These are phyloP conservation scores for Pterocles gutturalis DNA, from an alignment of 2,113 vertebrate species.

Conservation along the genomic window DNA sequence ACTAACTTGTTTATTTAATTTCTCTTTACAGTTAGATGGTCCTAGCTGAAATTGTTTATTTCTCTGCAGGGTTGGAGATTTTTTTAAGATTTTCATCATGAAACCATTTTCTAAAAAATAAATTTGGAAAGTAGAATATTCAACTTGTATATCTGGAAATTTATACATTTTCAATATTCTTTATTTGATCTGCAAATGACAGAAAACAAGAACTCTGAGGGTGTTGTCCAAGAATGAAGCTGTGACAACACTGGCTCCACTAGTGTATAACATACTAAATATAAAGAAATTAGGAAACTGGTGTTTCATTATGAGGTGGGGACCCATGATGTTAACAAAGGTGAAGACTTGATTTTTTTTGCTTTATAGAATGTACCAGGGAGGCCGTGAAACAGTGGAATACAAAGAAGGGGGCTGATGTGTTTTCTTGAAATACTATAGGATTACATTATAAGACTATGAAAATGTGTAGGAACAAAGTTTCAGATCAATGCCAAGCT, in stretches of 20 bases:
- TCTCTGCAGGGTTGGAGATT: background rate
- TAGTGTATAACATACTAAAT: background rate
- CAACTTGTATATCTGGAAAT: background rate
- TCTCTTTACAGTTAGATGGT: background rate
- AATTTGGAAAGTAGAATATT: background rate
- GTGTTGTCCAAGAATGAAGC: background rate
- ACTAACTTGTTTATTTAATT: background rate
- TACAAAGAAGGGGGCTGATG: background rate
- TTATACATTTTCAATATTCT: background rate
- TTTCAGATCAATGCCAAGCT: background rate
- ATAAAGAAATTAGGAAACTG: background rate
- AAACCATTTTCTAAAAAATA: background rate
- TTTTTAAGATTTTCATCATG: background rate
- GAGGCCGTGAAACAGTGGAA: background rate
- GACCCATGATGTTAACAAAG: background rate
- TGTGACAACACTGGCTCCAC: background rate
- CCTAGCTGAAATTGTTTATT: background rate
- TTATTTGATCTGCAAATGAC: background rate
- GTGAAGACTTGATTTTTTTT: background rate
- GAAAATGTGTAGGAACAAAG: background rate
- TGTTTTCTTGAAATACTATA: background rate
- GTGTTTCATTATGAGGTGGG: background rate
- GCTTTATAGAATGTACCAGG: background rate
- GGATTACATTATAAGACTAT: background rate
- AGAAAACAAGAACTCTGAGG: background rate